Conservation (phyloP, 2,888 invertebrate species). For the Lobophora halterata region DNA sequence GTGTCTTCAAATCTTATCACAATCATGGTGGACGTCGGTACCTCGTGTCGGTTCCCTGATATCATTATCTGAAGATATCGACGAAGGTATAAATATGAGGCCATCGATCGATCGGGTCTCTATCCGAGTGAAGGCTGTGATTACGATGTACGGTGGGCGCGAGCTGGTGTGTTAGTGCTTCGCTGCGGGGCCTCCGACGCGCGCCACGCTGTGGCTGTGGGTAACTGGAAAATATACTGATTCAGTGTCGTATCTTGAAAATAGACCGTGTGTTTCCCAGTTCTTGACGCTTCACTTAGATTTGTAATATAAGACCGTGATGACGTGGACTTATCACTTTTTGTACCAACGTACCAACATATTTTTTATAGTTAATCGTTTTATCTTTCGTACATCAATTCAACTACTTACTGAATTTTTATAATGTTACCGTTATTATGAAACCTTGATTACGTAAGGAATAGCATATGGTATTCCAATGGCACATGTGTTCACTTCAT, state of each 20-base stretch:
- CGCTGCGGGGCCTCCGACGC: conserved; percentile 25
- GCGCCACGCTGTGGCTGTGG: conserved; percentile 33
- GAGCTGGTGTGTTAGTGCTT: conserved; percentile 43
- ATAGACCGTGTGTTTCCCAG: too few relatives aligned
- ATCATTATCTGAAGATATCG: conserved; percentile 77
- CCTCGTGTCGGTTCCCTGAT: conserved; percentile 72
- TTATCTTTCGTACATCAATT: too few relatives aligned
- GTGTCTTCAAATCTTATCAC: conserved; percentile 71
- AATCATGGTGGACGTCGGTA: conserved; percentile 74
- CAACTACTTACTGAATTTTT: too few relatives aligned
- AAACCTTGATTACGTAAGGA: conserved; percentile 62
- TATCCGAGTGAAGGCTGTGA: conserved; percentile 72
- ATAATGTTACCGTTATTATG: conserved; percentile 47
- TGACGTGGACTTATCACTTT: conserved; percentile 18
- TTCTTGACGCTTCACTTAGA: too few relatives aligned
- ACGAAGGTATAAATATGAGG: conserved; percentile 79
- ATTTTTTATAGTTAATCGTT: too few relatives aligned
- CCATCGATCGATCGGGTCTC: conserved; percentile 79
- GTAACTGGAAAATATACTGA: conserved; percentile 17
- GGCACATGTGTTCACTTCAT: conserved; percentile 62
- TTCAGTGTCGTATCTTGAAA: conserved; percentile 18
- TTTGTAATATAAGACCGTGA: too few relatives aligned
- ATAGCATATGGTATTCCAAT: conserved; percentile 64
- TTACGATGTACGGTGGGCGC: conserved; percentile 55
- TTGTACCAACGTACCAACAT: too few relatives aligned